A percentile compares a stretch with the other conserved stretches of the same genome.
These are phyloP conservation scores for Toxostoma redivivum DNA, from an alignment of 2,113 vertebrate species.

Conservation along the genomic window DNA sequence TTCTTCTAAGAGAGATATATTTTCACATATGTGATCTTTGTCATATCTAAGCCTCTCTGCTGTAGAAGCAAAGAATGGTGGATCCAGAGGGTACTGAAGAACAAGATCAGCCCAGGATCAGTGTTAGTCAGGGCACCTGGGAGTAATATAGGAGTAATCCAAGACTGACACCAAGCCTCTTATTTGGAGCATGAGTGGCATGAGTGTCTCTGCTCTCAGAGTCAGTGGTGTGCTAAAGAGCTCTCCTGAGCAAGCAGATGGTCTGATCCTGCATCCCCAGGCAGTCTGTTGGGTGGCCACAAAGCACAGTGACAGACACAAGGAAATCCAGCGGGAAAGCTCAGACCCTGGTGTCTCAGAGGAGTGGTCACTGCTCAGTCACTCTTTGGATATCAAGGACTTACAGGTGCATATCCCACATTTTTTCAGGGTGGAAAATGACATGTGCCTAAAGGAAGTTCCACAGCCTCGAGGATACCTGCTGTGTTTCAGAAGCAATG, in stretches of 20 bases:
- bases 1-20: background rate
- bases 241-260: background rate
- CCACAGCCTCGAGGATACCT: background rate
- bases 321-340: background rate
- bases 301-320: background rate
- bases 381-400: background rate
- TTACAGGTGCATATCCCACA: background rate
- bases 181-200: background rate
- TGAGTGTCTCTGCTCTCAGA: background rate
- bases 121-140: background rate
- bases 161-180: background rate
- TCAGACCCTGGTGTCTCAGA: background rate
- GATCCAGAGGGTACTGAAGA: background rate
- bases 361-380: fast-evolving
- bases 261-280: background rate
- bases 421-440: background rate
- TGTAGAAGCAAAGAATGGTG: background rate
- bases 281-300: background rate
- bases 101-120: background rate
- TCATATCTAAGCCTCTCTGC: background rate
- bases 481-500: background rate
- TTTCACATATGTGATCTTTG: background rate
- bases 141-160: background rate
- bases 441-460: background rate
- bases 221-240: background rate